phyloP scores from a whole-genome alignment of 1,140 invertebrate genomes.

The Cyclargus thomasi region DNA sequence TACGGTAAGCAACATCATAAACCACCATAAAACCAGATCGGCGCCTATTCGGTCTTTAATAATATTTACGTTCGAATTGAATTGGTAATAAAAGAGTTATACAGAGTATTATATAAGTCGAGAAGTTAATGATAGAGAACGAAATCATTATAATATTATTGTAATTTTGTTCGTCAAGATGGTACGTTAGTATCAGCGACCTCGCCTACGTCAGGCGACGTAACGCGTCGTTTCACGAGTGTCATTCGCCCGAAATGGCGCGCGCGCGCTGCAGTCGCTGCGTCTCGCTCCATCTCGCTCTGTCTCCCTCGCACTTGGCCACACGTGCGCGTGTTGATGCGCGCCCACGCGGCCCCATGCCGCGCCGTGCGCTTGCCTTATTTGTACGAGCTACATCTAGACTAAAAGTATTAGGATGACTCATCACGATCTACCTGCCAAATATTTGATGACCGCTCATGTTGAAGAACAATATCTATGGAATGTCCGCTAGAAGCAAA shows the following conservation, averaged over 20 bases:
- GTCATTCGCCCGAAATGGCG: slow-evolving; percentile 47
- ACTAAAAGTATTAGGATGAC: background rate
- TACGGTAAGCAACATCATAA: no score
- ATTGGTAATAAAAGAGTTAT: no score
- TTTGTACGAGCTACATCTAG: background rate
- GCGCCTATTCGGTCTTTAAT: no score
- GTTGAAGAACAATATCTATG: background rate
- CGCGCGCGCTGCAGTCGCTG: slow-evolving; percentile 40
- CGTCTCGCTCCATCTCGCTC: slow-evolving; percentile 27
- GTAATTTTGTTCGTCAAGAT: no score
- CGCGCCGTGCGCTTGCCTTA: background rate
- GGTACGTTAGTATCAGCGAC: no score
- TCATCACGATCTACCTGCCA: background rate
- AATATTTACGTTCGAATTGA: no score
- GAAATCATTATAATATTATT: no score
- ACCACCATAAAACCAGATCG: no score
- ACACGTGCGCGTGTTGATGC: slow-evolving; percentile 29
- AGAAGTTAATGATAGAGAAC: no score
- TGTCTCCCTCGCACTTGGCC: slow-evolving; percentile 28
- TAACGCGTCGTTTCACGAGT: background rate
- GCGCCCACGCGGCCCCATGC: background rate
- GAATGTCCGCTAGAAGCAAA: background rate
- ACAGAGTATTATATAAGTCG: no score
- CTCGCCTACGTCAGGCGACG: background rate
- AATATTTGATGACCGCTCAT: background rate